Percentiles rank a stretch among this genome's conserved stretches.
phyloP scores from a whole-genome alignment of 53 echinoderm and acorn worm species.

The Pentamera pediparva region DNA sequence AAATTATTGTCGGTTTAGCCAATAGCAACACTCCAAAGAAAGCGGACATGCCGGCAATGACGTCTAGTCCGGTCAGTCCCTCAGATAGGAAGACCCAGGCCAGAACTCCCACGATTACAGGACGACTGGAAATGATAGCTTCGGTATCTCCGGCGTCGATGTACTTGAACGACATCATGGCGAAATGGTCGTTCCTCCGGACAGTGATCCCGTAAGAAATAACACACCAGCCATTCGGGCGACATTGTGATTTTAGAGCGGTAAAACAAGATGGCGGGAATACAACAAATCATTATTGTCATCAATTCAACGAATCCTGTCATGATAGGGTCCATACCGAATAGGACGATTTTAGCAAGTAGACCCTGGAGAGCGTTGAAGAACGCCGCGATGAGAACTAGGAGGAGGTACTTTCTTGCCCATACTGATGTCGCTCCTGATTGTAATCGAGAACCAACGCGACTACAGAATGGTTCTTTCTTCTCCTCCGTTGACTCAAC shows the following conservation, averaged over 20 bases:
- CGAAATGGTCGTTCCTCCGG: no score
- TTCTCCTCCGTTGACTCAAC: no score
- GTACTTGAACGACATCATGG: background rate
- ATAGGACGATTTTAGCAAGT: background rate
- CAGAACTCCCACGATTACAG: background rate
- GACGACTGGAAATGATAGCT: background rate
- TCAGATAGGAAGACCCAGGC: background rate
- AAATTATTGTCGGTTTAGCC: background rate
- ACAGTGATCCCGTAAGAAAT: no score
- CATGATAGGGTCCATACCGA: background rate
- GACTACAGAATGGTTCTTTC: no score
- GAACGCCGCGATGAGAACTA: background rate
- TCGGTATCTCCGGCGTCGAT: background rate
- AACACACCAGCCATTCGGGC: no score
- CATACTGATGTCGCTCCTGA: no score
- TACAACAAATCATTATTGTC: background rate
- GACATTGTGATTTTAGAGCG: background rate
- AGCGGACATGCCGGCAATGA: background rate
- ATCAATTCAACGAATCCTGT: background rate
- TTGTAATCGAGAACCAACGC: no score
- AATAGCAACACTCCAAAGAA: background rate
- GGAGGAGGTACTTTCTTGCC: background rate
- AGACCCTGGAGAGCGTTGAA: background rate
- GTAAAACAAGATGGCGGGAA: background rate
- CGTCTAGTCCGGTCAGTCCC: background rate